Evolutionary conservation across 2,888 invertebrate genomes (phyloP).

Genomic region (Apocheima hispidaria): DNA sequence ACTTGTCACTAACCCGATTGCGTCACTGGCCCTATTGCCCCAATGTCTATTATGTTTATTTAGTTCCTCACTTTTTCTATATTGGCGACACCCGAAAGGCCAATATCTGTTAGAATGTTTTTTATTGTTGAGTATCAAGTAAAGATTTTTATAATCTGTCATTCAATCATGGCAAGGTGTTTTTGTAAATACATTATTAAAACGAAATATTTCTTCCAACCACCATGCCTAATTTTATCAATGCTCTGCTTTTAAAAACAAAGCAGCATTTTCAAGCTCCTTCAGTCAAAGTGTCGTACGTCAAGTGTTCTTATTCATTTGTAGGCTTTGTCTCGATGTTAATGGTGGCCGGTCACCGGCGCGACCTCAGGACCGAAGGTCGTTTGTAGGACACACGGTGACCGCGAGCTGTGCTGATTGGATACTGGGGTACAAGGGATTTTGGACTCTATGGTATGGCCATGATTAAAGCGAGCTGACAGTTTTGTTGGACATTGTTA

Average conservation of each 20-base stretch:
- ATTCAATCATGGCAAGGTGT: not conserved
- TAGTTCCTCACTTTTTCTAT: too few relatives aligned
- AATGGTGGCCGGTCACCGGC: conserved; percentile 77
- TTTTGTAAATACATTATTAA: not conserved
- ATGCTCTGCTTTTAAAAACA: not conserved
- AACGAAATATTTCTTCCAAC: conserved; percentile 2
- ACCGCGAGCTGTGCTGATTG: conserved; percentile 51
- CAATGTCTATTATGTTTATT: too few relatives aligned
- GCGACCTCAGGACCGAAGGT: conserved; percentile 79
- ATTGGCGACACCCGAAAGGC: too few relatives aligned
- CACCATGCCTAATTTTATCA: not conserved
- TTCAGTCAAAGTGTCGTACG: conserved; percentile 62
- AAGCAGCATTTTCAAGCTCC: conserved; percentile 62
- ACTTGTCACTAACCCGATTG: too few relatives aligned
- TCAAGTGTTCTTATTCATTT: conserved; percentile 77
- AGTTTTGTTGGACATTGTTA: not conserved
- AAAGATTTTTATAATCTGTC: too few relatives aligned
- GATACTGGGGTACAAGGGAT: conserved; percentile 51
- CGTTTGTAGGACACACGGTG: conserved; percentile 74
- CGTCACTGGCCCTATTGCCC: too few relatives aligned
- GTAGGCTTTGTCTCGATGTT: conserved; percentile 81
- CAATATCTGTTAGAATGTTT: not conserved
- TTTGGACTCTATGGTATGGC: conserved; percentile 44
- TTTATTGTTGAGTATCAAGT: too few relatives aligned
- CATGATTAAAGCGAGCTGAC: conserved; percentile 16